phyloP scores from a whole-genome alignment of 1,140 invertebrate genomes.

The Pemphigus obesinymphae region DNA sequence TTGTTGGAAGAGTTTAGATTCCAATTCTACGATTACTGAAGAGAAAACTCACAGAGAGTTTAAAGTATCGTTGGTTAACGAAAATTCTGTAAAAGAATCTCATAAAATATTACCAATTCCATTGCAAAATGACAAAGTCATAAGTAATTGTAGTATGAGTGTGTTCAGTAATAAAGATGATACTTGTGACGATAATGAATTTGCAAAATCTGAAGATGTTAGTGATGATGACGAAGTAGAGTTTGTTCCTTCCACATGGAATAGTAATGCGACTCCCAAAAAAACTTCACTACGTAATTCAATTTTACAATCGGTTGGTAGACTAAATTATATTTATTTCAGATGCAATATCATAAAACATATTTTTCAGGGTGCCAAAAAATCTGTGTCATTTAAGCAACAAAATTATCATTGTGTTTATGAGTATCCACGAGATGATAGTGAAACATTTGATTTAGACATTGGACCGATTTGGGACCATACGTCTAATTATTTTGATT shows the following conservation, averaged over 20 bases:
- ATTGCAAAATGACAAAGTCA: constrained; percentile 34
- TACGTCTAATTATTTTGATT: constrained; percentile 31
- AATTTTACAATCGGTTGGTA: constrained; percentile 50
- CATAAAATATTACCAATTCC: neutral
- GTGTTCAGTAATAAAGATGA: neutral
- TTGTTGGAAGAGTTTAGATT: constrained; percentile 28
- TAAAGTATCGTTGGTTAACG: constrained; percentile 25
- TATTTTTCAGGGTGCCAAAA: constrained; percentile 55
- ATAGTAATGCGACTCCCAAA: constrained; percentile 56
- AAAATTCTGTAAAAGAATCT: neutral
- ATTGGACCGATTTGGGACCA: constrained; percentile 29
- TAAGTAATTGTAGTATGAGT: constrained; percentile 40
- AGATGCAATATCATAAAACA: neutral
- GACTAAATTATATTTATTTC: neutral
- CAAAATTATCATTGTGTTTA: constrained; percentile 77
- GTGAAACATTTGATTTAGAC: constrained; percentile 19
- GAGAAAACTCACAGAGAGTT: constrained; percentile 31
- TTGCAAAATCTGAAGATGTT: constrained; percentile 48
- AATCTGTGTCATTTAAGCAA: constrained; percentile 71
- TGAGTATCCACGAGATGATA: constrained; percentile 69
- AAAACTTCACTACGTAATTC: constrained; percentile 56
- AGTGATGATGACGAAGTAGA: constrained; percentile 53
- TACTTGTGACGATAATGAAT: neutral
- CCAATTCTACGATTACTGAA: constrained; percentile 13
- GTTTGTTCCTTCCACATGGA: constrained; percentile 59